These are phyloP conservation scores for Epistrophe grossulariae DNA, from an alignment of 2,888 invertebrate species.

Conservation along the genomic window DNA sequence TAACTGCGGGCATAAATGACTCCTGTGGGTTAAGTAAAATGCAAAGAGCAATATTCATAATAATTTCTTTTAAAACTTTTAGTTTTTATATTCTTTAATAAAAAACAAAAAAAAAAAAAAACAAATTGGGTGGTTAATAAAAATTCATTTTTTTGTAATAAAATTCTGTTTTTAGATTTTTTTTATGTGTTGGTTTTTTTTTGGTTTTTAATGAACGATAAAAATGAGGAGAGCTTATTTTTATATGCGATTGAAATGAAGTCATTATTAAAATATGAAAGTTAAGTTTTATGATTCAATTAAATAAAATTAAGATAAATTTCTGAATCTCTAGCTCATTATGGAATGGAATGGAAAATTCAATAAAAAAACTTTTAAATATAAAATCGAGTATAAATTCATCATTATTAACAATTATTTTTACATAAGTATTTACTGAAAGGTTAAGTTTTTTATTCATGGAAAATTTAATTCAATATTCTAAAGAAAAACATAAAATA, in stretches of 20 bases:
- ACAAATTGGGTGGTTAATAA: not conserved
- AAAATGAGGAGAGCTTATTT: not conserved
- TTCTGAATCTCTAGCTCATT: not conserved
- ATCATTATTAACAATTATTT: not conserved
- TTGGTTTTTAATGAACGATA: constrained; percentile 10
- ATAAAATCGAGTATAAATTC: not conserved
- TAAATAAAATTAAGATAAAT: not conserved
- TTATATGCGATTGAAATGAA: not conserved
- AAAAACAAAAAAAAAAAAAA: not conserved
- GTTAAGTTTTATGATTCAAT: constrained; percentile 8
- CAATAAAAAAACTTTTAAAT: not conserved
- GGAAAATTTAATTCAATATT: no score
- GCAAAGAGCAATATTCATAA: not conserved
- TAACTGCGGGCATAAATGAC: not conserved
- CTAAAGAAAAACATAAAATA: no score
- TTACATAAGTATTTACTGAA: no score
- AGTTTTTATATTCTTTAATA: not conserved
- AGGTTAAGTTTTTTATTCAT: no score
- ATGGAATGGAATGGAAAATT: not conserved
- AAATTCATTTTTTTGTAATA: not conserved
- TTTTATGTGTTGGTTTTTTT: not conserved
- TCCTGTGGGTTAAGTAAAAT: not conserved
- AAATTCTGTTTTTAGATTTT: not conserved
- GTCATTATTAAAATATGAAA: not conserved
- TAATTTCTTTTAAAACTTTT: not conserved